Evolutionary conservation across 1,140 invertebrate species (phyloP).

Genomic region (Pseudomyrmex pallidus): DNA sequence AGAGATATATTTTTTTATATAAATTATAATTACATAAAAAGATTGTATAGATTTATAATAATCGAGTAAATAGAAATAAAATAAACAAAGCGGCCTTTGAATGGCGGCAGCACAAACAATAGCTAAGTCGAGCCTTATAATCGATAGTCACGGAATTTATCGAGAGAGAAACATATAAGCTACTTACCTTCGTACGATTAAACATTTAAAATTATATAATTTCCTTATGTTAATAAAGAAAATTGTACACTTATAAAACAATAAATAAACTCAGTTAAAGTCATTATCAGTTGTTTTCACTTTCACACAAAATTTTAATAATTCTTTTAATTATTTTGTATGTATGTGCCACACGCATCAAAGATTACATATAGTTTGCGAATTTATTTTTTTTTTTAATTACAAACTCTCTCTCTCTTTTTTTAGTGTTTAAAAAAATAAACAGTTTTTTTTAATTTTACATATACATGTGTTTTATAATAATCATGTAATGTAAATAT

Average conservation of each 20-base stretch:
- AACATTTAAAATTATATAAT: background rate
- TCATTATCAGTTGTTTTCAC: background rate
- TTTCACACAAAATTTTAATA: background rate
- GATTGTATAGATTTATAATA: background rate
- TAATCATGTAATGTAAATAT: no score
- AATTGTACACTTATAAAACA: background rate
- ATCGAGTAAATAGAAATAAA: background rate
- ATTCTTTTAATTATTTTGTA: background rate
- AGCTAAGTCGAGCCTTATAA: background rate
- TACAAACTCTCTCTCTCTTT: no score
- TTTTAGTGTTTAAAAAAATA: no score
- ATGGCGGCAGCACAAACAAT: background rate
- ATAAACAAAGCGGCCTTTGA: background rate
- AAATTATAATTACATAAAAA: background rate
- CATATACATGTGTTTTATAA: no score
- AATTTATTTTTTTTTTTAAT: no score
- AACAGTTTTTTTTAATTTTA: no score
- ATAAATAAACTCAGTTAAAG: background rate
- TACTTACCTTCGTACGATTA: slow-evolving; percentile 33
- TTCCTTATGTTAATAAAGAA: background rate
- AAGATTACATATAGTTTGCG: background rate
- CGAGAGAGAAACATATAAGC: background rate
- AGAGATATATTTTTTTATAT: slow-evolving; percentile 6
- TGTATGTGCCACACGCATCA: background rate
- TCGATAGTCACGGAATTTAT: slow-evolving; percentile 1